Percentiles rank a stretch among this genome's conserved stretches.
Conservation (phyloP, 2,888 invertebrate genomes). For the Dromius quadrimaculatus region DNA sequence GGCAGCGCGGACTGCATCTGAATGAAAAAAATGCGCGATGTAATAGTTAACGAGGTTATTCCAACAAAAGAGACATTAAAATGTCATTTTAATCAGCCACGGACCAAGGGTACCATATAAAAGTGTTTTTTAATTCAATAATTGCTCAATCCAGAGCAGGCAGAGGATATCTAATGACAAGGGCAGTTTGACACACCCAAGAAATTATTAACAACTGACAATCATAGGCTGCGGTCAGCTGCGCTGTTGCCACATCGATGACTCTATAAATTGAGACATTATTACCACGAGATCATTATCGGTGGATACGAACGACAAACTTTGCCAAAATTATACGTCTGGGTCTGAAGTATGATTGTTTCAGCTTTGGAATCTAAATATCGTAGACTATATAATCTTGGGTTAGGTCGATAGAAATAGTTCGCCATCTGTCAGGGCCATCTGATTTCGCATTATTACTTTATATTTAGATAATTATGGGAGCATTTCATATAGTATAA, state of each 20-base stretch:
- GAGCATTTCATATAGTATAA: too few species aligned
- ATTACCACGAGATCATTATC: conserved; percentile 19
- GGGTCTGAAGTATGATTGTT: background rate
- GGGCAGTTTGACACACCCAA: conserved; percentile 34
- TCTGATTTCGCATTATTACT: too few species aligned
- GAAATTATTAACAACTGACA: conserved; percentile 42
- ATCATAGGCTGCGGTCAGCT: conserved; percentile 19
- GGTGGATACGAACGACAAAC: conserved; percentile 5
- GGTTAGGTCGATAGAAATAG: background rate
- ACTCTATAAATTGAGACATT: conserved; percentile 17
- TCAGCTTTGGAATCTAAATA: conserved; percentile 15
- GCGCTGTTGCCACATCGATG: conserved; percentile 24
- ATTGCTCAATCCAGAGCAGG: conserved; percentile 46
- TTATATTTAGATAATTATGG: too few species aligned
- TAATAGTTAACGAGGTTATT: conserved; percentile 40
- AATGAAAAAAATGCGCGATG: conserved; percentile 25
- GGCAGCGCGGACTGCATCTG: background rate
- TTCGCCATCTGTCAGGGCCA: background rate
- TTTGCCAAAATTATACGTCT: conserved; percentile 28
- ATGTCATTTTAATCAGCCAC: conserved; percentile 51
- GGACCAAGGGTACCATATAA: conserved; percentile 20
- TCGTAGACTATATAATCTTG: conserved; percentile 1
- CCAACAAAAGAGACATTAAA: conserved; percentile 44
- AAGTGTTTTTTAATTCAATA: conserved; percentile 51
- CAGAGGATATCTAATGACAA: conserved; percentile 37